Evolutionary conservation across 1,140 invertebrate genomes (phyloP).

Genomic region (Drosophila carrolli): DNA sequence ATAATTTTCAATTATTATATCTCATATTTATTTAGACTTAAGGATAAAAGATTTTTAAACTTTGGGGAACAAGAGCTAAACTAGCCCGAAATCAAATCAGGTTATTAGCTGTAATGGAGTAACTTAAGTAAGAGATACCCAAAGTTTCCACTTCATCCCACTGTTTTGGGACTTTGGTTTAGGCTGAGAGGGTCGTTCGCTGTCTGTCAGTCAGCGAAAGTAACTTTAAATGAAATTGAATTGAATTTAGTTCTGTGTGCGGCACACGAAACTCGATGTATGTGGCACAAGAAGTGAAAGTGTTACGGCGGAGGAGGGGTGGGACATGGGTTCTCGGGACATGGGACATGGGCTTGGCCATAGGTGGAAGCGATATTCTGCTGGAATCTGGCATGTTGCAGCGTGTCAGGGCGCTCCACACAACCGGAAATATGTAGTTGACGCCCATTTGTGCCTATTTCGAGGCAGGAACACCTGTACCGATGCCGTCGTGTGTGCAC

Average conservation of each 20-base stretch:
- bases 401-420: constrained; percentile 59
- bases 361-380: constrained; percentile 33
- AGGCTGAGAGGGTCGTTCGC: constrained; percentile 62
- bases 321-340: constrained; percentile 7
- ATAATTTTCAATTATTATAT: too few relatives aligned
- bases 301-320: constrained; percentile 42
- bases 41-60: too few relatives aligned
- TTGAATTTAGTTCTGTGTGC: constrained; percentile 82
- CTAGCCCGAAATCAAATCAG: too few relatives aligned
- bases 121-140: too few relatives aligned
- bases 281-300: constrained; percentile 57
- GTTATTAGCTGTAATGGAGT: too few relatives aligned
- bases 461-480: constrained; percentile 41
- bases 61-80: too few relatives aligned
- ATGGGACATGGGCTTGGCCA: constrained; percentile 31
- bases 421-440: constrained; percentile 81
- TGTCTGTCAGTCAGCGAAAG: constrained; percentile 81
- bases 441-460: constrained; percentile 73
- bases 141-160: constrained; percentile 9
- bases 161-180: constrained; percentile 35
- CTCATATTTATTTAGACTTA: too few relatives aligned
- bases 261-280: constrained; percentile 66
- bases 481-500: constrained; percentile 4
- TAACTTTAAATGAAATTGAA: constrained; percentile 83
- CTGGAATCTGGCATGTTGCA: constrained; percentile 66